phyloP scores from a whole-genome alignment of 2,113 vertebrate genomes.

The Clinocottus analis region DNA sequence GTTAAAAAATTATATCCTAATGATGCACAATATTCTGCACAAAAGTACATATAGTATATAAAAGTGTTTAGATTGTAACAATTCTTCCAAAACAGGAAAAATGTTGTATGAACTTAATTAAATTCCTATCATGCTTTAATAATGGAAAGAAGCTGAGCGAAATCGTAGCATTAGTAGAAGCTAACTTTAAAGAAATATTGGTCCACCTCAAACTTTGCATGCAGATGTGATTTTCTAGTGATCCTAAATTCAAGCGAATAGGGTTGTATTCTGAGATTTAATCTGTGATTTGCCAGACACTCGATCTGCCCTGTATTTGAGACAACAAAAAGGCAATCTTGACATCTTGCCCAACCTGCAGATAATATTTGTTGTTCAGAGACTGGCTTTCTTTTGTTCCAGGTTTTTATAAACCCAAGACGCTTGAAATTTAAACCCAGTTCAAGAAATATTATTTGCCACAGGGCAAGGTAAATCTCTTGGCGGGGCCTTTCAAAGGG shows the following conservation, averaged over 20 bases:
- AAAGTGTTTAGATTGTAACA: slow-evolving; percentile 1
- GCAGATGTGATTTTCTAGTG: slow-evolving; percentile 59
- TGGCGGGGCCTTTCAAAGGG: slow-evolving; percentile 86
- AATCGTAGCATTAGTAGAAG: background rate
- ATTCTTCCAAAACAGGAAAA: slow-evolving; percentile 6
- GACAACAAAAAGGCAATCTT: slow-evolving; percentile 86
- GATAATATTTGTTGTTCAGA: slow-evolving; percentile 87
- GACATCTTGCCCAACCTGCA: slow-evolving; percentile 86
- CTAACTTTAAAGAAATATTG: background rate
- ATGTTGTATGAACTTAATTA: slow-evolving; percentile 3
- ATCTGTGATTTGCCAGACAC: slow-evolving; percentile 82
- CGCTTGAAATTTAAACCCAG: slow-evolving; percentile 88
- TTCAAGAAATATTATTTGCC: slow-evolving; percentile 88
- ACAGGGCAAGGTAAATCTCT: slow-evolving; percentile 88
- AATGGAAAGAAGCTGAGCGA: background rate
- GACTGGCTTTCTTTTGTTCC: slow-evolving; percentile 86
- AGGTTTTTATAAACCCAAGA: slow-evolving; percentile 86
- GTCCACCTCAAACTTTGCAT: slow-evolving; percentile 48
- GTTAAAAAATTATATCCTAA: slow-evolving; percentile 36
- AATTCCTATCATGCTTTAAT: background rate
- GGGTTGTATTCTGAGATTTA: slow-evolving; percentile 77
- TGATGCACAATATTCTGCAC: background rate
- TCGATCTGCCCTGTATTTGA: slow-evolving; percentile 79
- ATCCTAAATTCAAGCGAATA: slow-evolving; percentile 77
- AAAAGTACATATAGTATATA: background rate